phyloP scores from a whole-genome alignment of 2,888 invertebrate genomes.

The Polymixis lichenea region DNA sequence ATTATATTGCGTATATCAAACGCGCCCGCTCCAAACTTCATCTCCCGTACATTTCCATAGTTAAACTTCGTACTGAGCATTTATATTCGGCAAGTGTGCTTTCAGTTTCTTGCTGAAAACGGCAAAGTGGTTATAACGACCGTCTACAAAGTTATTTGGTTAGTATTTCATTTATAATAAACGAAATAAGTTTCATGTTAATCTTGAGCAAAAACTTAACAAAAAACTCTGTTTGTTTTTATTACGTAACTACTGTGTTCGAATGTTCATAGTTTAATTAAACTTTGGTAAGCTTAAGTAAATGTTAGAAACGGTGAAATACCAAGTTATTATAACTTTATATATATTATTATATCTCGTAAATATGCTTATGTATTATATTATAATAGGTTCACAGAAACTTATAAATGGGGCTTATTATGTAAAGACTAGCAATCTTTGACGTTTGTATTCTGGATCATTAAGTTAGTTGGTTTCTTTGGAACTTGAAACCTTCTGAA shows the following conservation, averaged over 20 bases:
- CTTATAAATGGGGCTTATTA: neutral
- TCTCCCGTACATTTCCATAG: conserved; percentile 38
- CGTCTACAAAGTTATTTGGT: conserved; percentile 66
- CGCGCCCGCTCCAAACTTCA: neutral
- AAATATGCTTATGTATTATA: too few species aligned
- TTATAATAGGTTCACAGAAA: neutral
- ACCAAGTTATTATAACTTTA: neutral
- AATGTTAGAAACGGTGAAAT: neutral
- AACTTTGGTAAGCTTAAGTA: conserved; percentile 4
- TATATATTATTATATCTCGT: too few species aligned
- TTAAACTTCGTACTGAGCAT: conserved; percentile 65
- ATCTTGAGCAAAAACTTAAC: conserved; percentile 21
- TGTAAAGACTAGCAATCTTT: too few species aligned
- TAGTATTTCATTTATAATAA: conserved; percentile 65
- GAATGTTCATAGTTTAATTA: conserved; percentile 39
- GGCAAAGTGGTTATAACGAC: conserved; percentile 68
- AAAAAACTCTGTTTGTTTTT: conserved; percentile 50
- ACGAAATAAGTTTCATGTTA: conserved; percentile 56
- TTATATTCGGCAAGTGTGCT: conserved; percentile 79
- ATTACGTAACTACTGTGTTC: conserved; percentile 10
- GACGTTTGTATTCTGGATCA: neutral
- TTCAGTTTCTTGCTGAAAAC: conserved; percentile 74
- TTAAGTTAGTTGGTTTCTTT: neutral
- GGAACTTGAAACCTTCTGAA: neutral
- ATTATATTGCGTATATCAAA: neutral